Base-by-base conservation (phyloP, 2,888 invertebrate genomes). In the Osmoderma eremita region DNA sequence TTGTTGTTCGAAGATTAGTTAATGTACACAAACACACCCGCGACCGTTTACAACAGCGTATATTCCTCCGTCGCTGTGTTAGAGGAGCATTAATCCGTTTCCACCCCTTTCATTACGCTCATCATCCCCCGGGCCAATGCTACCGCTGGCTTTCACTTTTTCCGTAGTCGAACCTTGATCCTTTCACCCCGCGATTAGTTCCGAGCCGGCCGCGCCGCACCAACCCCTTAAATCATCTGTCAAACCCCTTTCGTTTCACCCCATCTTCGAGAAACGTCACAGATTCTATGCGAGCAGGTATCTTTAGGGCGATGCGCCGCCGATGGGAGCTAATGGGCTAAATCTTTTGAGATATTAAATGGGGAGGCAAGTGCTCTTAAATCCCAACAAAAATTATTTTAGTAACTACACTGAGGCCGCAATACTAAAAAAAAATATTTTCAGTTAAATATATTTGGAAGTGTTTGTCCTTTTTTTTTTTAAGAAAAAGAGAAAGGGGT, bases 171-270 rank as follows among this genome's bases (percentile, higher is more conserved):
- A 53, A 53, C 62, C 67, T 45, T 42, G 54, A 64, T 63, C 63
- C 36, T 67, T 67, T 50, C 48, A 48, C 67, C 45, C 22, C 51
- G 63, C 53, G 61, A 61, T 67, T 65, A 65, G 58, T 65, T 65
- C 65, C 65, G 39, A 65, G 15, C 41, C 42, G 56, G 30, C 42
- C 54, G 48, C 54, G 36, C 38, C 56, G 64, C 50, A 36, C 30
- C 64, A 38, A 64, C 61, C 68, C 64, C 51, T 56, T 58, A 68
- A 63, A 54, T 67, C 67, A 58, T 65, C 68, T 58, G 56, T 65
- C 65, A 65, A 58, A 65, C 64, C 67, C 63, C 58, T 67, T 67
- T 58, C 54, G 38, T 58, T 67, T 64, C 56, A 53, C 66, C 45
- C 24, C 58, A 61, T 48, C 58, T 61, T 36, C 58, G 58, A 45